A percentile compares a stretch with the other conserved stretches of the same genome.
phyloP scores from a whole-genome alignment of 2,888 invertebrate species.

The Plagiodera versicolora region DNA sequence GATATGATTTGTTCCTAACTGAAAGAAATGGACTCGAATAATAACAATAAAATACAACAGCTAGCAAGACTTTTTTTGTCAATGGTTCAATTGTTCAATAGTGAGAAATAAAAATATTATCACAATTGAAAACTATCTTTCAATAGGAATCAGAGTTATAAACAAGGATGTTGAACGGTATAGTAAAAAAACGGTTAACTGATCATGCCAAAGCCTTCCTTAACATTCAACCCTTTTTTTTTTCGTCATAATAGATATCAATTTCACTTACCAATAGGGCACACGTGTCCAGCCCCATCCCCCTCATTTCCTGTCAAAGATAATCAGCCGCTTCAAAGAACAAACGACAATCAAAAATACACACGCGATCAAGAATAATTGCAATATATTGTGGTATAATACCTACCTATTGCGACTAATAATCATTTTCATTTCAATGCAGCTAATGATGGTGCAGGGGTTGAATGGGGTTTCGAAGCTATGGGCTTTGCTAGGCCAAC shows the following conservation, averaged over 20 bases:
- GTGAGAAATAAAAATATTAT: too few species aligned
- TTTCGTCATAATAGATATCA: background rate
- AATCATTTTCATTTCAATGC: constrained; percentile 12
- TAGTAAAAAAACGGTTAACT: too few species aligned
- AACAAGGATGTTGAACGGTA: too few species aligned
- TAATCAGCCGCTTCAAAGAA: constrained; percentile 6
- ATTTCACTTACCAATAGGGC: constrained; percentile 4
- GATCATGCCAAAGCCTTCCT: too few species aligned
- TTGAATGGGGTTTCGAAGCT: background rate
- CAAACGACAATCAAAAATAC: constrained; percentile 3
- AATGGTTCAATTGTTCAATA: too few species aligned
- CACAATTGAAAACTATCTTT: too few species aligned
- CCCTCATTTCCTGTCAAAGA: constrained; percentile 12
- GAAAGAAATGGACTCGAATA: too few species aligned
- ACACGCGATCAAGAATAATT: constrained; percentile 4
- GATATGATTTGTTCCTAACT: too few species aligned
- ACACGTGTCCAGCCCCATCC: constrained; percentile 1
- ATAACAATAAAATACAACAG: too few species aligned
- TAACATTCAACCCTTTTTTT: too few species aligned
- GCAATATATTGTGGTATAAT: background rate
- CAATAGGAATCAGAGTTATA: too few species aligned
- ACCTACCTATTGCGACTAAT: constrained; percentile 1
- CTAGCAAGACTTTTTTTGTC: too few species aligned
- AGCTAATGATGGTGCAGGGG: background rate
- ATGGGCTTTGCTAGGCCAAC: background rate